A percentile compares a stretch with the other conserved stretches of the same genome.
Conservation (phyloP, 1,140 invertebrate species). For the Meloidogyne floridensis region DNA sequence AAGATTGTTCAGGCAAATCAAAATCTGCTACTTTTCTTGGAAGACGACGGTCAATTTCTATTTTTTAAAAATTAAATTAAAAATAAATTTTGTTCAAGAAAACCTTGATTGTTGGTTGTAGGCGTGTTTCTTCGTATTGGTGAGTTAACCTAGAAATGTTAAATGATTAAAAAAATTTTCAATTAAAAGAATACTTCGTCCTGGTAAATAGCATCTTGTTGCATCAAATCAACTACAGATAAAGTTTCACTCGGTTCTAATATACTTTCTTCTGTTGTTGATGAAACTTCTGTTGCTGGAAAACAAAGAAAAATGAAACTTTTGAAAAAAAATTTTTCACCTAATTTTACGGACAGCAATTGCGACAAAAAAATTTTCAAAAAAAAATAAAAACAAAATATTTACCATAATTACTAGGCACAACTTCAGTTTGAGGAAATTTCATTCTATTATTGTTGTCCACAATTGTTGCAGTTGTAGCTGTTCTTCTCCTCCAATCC, state of each 20-base stretch:
- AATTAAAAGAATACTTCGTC: not conserved
- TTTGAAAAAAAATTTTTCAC: no score
- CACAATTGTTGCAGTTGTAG: not conserved
- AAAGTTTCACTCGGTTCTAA: not conserved
- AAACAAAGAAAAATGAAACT: not conserved
- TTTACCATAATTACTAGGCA: not conserved
- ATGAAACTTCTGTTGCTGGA: not conserved
- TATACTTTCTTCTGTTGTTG: not conserved
- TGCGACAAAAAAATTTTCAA: no score
- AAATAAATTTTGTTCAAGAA: not conserved
- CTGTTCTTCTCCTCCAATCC: not conserved
- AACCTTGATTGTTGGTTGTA: not conserved
- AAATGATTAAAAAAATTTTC: no score
- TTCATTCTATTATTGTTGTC: not conserved
- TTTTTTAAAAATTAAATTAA: not conserved
- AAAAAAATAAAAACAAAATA: not conserved
- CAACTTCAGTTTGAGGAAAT: not conserved
- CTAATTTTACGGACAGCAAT: no score
- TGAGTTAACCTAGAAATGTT: not conserved
- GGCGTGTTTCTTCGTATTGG: not conserved
- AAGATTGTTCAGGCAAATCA: slow-evolving; percentile 53
- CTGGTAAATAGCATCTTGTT: not conserved
- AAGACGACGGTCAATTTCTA: slow-evolving; percentile 2
- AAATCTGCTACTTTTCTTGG: slow-evolving; percentile 49
- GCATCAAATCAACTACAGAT: not conserved